Percentiles rank a stretch among this genome's conserved stretches.
phyloP scores from a whole-genome alignment of 2,888 invertebrate species.

The Macrophya alboannulata region DNA sequence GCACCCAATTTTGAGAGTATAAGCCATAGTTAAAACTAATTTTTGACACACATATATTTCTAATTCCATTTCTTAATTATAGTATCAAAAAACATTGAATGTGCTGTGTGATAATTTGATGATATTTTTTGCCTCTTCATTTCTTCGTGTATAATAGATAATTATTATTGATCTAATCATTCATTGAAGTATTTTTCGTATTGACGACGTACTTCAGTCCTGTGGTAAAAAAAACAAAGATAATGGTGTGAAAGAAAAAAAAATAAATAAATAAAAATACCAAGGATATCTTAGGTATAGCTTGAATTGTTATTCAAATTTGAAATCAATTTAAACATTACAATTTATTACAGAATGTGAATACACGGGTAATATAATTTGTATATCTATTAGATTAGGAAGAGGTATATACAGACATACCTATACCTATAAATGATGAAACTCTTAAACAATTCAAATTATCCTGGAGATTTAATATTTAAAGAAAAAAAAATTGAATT shows the following conservation, averaged over 20 bases:
- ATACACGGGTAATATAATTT: slow-evolving; percentile 34
- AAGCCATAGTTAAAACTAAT: not conserved
- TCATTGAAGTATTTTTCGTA: not conserved
- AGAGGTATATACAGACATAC: too few relatives aligned
- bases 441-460: not conserved
- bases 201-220: too few relatives aligned
- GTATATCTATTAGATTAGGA: not conserved
- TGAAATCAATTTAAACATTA: slow-evolving; percentile 33
- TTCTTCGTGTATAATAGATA: not conserved
- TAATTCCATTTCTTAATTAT: not conserved
- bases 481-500: not conserved
- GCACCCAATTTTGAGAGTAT: not conserved
- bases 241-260: too few relatives aligned
- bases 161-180: not conserved
- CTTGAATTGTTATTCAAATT: slow-evolving; percentile 3
- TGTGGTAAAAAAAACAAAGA: too few relatives aligned
- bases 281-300: not conserved
- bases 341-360: slow-evolving; percentile 48
- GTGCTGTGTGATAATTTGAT: not conserved
- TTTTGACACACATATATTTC: not conserved
- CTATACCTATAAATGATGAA: not conserved
- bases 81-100: not conserved
- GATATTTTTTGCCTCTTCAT: not conserved
- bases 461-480: slow-evolving; percentile 16
- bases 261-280: not conserved